Percentiles rank a stretch among this genome's conserved stretches.
phyloP scores from a whole-genome alignment of 2,888 invertebrate species.

The Ernsta delagoae region DNA sequence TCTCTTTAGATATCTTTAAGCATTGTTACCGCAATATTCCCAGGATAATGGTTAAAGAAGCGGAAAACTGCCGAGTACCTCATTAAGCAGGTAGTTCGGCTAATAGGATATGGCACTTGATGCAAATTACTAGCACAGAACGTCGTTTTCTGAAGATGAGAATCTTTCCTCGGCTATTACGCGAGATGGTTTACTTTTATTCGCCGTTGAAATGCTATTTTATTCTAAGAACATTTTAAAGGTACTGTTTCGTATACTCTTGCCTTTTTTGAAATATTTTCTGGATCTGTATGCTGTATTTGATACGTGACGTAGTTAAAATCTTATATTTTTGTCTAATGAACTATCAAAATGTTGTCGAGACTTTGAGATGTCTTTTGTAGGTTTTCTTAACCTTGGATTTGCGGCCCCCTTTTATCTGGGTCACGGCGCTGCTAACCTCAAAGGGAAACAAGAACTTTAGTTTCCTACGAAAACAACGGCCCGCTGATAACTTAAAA shows the following conservation, averaged over 20 bases:
- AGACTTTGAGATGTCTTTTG: background rate
- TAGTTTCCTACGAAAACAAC: constrained; percentile 2
- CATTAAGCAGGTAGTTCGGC: constrained; percentile 36
- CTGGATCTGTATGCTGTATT: background rate
- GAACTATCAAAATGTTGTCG: background rate
- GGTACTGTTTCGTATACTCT: background rate
- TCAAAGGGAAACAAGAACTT: background rate
- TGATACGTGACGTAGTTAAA: background rate
- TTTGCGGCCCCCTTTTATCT: background rate
- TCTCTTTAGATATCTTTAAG: constrained; percentile 9
- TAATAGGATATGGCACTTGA: constrained; percentile 36
- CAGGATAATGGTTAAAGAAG: constrained; percentile 34
- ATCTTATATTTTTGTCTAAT: background rate
- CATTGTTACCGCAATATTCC: constrained; percentile 33
- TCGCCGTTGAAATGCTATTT: constrained; percentile 7
- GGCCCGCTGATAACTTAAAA: background rate
- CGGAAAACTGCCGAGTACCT: constrained; percentile 28
- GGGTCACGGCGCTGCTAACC: constrained; percentile 1
- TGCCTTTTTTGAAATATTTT: background rate
- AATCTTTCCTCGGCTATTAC: constrained; percentile 24
- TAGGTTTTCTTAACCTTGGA: background rate
- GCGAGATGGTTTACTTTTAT: constrained; percentile 18
- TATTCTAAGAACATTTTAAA: background rate
- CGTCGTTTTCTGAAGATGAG: constrained; percentile 32
- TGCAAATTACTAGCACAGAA: constrained; percentile 34